Evolutionary conservation across 2,113 vertebrate genomes (phyloP).

Genomic region (Chloebia gouldiae): DNA sequence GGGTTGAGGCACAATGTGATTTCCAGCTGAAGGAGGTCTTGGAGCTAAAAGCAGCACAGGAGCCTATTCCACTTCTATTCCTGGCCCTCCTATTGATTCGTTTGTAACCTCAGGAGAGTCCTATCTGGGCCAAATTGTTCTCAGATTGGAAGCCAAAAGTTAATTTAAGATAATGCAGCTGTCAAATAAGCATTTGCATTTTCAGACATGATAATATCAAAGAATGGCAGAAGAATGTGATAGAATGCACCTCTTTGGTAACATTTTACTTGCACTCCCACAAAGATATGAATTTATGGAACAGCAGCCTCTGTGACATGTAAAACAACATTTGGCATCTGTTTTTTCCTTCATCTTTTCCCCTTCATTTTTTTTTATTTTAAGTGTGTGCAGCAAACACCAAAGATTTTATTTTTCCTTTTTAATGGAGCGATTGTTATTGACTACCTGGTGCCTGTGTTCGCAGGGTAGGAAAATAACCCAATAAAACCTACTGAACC

Average conservation of each 20-base stretch:
- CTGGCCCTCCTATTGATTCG: neutral
- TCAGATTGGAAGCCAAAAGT: neutral
- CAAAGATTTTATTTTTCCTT: conserved; percentile 36
- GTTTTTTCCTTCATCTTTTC: conserved; percentile 9
- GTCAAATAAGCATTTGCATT: neutral
- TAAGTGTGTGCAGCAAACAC: neutral
- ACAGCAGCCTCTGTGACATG: neutral
- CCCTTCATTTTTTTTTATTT: neutral
- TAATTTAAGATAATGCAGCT: conserved; percentile 12
- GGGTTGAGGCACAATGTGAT: neutral
- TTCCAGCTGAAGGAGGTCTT: neutral
- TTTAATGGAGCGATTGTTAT: neutral
- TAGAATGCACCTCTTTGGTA: neutral
- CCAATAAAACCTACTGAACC: conserved; percentile 31
- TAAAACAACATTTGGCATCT: conserved; percentile 13
- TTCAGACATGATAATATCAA: neutral
- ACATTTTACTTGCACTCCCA: neutral
- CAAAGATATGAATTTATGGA: neutral
- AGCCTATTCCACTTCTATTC: neutral
- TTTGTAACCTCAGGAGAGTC: conserved; percentile 6
- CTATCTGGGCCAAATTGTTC: neutral
- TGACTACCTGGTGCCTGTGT: conserved; percentile 22
- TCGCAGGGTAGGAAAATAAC: conserved; percentile 28
- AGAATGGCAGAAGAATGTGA: neutral
- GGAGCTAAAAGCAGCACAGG: neutral